Conservation (phyloP, 2,797 vertebrate genomes). For the Lithobates pipiens region DNA sequence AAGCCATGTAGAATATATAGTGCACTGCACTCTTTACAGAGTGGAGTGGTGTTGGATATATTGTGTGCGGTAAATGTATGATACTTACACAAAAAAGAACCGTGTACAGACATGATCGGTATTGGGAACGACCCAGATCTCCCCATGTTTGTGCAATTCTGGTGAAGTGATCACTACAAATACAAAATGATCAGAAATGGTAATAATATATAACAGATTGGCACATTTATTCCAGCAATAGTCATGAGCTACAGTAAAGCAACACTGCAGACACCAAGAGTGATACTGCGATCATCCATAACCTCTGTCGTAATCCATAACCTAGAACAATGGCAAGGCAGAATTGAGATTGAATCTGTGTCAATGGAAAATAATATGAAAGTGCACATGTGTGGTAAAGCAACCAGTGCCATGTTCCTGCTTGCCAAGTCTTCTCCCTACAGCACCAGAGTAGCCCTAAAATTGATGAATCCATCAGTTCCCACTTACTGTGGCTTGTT, state of each 20-base stretch:
- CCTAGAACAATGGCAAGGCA: not conserved
- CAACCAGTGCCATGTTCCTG: too few relatives aligned
- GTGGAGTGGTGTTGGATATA: not conserved
- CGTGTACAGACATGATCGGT: slow-evolving; percentile 91
- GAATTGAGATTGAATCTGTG: not conserved
- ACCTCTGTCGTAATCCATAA: too few relatives aligned
- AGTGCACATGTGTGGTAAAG: not conserved
- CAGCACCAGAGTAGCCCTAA: not conserved
- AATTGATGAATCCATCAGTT: not conserved
- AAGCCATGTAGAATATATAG: not conserved
- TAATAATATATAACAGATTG: too few relatives aligned
- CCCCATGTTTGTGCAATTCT: slow-evolving; percentile 91
- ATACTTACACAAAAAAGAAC: slow-evolving; percentile 93
- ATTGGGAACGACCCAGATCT: slow-evolving; percentile 92
- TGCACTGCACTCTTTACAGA: not conserved
- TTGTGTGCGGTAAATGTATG: not conserved
- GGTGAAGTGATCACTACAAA: slow-evolving; percentile 87
- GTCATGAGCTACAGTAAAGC: too few relatives aligned
- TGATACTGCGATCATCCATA: not conserved
- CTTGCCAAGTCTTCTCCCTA: too few relatives aligned
- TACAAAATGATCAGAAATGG: slow-evolving; percentile 34
- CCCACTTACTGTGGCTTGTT: not conserved
- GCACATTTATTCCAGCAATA: too few relatives aligned
- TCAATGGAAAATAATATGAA: not conserved
- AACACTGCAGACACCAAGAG: too few relatives aligned